Conservation (phyloP, 1,140 invertebrate genomes). For the Agraylea sexmaculata region DNA sequence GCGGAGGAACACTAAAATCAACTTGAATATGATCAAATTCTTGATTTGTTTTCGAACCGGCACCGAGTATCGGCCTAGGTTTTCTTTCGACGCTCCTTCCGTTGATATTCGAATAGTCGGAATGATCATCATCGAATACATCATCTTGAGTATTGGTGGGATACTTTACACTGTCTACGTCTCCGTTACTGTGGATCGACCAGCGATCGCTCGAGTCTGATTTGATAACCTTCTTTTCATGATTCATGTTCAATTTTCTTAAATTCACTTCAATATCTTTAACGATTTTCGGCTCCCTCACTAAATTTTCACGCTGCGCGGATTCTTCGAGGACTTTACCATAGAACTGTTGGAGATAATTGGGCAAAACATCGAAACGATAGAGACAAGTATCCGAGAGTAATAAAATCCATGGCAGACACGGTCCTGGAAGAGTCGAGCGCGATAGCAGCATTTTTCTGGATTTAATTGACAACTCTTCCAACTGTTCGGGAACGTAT, state of each 20-base stretch:
- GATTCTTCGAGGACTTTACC: constrained; percentile 16
- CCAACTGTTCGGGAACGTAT: constrained; percentile 15
- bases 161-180: neutral
- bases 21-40: constrained; percentile 5
- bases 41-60: constrained; percentile 14
- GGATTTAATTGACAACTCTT: constrained; percentile 12
- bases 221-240: constrained; percentile 6
- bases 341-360: constrained; percentile 20
- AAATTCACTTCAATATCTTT: too few species aligned
- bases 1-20: constrained; percentile 11
- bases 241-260: constrained; percentile 2
- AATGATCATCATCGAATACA: constrained; percentile 14
- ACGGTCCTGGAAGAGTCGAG: constrained; percentile 10
- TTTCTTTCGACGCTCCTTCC: constrained; percentile 13
- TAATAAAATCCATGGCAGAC: constrained; percentile 16
- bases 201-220: constrained; percentile 19
- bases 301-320: constrained; percentile 5
- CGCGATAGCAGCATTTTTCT: constrained; percentile 15
- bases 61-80: constrained; percentile 18
- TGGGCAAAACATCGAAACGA: constrained; percentile 15
- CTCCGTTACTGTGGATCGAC: constrained; percentile 16
- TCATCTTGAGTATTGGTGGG: constrained; percentile 14
- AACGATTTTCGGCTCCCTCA: neutral
- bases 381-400: constrained; percentile 18
- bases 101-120: constrained; percentile 10